Evolutionary conservation across 2,113 vertebrate species (phyloP).

Genomic region (Calcarius ornatus): DNA sequence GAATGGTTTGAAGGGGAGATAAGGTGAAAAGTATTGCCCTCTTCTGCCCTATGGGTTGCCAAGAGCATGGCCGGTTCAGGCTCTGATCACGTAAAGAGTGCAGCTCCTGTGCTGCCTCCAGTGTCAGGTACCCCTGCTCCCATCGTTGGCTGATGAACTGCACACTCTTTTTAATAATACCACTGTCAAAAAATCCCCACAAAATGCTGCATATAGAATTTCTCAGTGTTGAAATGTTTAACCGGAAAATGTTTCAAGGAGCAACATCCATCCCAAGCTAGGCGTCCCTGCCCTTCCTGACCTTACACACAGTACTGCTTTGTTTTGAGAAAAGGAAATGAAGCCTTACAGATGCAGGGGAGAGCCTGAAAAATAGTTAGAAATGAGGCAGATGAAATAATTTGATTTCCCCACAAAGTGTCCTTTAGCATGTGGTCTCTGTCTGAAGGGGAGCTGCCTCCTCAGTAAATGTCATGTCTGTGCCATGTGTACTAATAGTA

Average conservation of each 20-base stretch:
- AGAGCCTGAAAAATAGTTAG: background rate
- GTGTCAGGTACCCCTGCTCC: background rate
- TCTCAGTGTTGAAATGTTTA: background rate
- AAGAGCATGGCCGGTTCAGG: fast-evolving
- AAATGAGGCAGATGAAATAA: background rate
- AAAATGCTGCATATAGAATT: no score
- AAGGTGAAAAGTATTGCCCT: background rate
- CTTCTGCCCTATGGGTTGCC: background rate
- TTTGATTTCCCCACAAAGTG: background rate
- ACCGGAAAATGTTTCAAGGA: background rate
- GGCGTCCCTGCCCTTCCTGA: background rate
- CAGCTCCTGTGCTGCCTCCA: background rate
- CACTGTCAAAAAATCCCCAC: background rate
- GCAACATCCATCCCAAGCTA: background rate
- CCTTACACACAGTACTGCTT: background rate
- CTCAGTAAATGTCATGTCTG: background rate
- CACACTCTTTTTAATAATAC: background rate
- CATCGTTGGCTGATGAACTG: fast-evolving
- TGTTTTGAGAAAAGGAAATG: background rate
- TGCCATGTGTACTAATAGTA: no score
- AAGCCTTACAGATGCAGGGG: fast-evolving
- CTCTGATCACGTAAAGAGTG: fast-evolving
- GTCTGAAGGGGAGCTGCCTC: background rate
- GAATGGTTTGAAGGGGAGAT: background rate
- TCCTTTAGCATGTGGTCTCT: background rate